A percentile compares a stretch with the other conserved stretches of the same genome.
These are phyloP conservation scores for Dione juno DNA, from an alignment of 2,888 invertebrate genomes.

Conservation along the genomic window DNA sequence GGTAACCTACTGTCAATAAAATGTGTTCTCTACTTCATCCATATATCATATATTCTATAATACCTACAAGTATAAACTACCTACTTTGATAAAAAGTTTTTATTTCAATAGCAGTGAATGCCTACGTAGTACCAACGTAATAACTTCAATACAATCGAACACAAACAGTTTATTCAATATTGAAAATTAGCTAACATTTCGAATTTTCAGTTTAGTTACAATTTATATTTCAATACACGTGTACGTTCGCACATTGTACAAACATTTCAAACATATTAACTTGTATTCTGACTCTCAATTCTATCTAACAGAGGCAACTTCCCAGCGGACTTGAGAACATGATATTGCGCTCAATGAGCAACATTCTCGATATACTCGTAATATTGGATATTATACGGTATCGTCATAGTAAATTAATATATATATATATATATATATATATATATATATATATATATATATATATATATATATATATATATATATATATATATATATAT, in stretches of 20 bases:
- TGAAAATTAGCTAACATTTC: neutral
- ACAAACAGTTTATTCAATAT: neutral
- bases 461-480: neutral
- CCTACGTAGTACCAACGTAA: no score
- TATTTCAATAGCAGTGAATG: no score
- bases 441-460: neutral
- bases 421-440: neutral
- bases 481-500: neutral
- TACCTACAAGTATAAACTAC: no score
- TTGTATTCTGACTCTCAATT: slow-evolving; percentile 6
- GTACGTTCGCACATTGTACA: neutral
- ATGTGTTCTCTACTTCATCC: no score
- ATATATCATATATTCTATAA: no score
- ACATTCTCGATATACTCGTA: neutral
- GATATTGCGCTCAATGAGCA: slow-evolving; percentile 19
- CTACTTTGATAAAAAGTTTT: no score
- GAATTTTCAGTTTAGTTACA: no score
- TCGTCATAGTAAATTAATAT: neutral
- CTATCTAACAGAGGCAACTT: slow-evolving; percentile 7
- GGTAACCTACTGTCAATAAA: no score
- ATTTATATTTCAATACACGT: no score
- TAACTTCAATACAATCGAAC: neutral
- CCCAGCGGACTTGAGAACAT: slow-evolving; percentile 17
- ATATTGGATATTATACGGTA: neutral
- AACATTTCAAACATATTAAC: slow-evolving; percentile 18